Base-by-base conservation (phyloP, 2,797 vertebrate species). In the Scarus forsteni region DNA sequence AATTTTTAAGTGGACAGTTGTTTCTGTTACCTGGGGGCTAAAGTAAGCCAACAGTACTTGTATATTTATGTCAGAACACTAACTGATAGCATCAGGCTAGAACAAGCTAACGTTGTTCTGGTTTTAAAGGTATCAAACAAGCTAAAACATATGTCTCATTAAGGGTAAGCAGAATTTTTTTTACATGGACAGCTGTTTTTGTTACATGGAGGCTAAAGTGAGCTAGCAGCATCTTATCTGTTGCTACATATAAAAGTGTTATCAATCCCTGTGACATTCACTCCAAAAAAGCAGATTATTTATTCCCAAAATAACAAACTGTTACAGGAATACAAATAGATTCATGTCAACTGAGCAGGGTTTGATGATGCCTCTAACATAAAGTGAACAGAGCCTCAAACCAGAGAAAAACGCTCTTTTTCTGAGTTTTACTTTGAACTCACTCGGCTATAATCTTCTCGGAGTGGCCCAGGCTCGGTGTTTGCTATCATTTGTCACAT, bases 401-500 rank as follows among this genome's bases (percentile, higher is more conserved):
- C 10, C 19, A 19, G 55, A 12, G 42, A 57, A 44, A 45, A 61
- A 56, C 15, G 53, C 66, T 79, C 71, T 71, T 75, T 68, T 54
- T 52, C 39, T 40, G 44, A 36, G 57, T 61, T 70, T 55, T 19
- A 64, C 77, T 63, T 79, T 68, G 66, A 70, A 64, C 79, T 66
- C 77, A 57, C 70, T 80, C 55, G 70, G 63, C 75, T 66, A 57
- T 88, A 91, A 86, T 88, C 89, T 81, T 70, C 84, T 66, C 56
- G 19, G 65, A 72, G 75, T 45, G 71, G 86, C 83, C 73, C 75
- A 5, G 83, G 66, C 83, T 86, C 81, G 19, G 57, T 84, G 87
- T 90, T 92, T 88, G 85, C 88, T 77, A 80, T 90, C 83, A 88
- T 90, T 91, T 92, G 90, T 93, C 89, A 88, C 88, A 87, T 89